A percentile compares a stretch with the other conserved stretches of the same genome.
Conservation (phyloP, 2,113 vertebrate species). For the Corythoichthys haematopterus region DNA sequence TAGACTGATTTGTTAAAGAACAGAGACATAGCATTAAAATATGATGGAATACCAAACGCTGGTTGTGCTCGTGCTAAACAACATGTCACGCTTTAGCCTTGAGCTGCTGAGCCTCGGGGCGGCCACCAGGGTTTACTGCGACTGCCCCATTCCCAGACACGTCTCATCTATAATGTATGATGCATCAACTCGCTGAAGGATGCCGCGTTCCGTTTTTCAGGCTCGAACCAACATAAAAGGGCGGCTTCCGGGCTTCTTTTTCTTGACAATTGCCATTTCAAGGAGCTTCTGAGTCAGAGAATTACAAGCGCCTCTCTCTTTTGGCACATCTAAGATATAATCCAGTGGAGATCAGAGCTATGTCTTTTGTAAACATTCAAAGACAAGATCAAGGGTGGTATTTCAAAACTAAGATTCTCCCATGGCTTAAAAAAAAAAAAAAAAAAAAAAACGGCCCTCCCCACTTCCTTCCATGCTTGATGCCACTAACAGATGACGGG, state of each 20-base stretch:
- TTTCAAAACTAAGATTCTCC: conserved; percentile 15
- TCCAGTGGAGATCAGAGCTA: conserved; percentile 12
- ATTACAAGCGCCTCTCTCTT: conserved; percentile 19
- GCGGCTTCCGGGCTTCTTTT: conserved; percentile 9
- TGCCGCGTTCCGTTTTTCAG: conserved; percentile 19
- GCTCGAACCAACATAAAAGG: not conserved
- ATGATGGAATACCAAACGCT: conserved; percentile 6
- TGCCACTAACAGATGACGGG: conserved; percentile 27
- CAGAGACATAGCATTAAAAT: not conserved
- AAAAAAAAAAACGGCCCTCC: conserved; percentile 12
- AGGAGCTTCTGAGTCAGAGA: conserved; percentile 39
- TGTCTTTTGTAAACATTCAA: conserved; percentile 11
- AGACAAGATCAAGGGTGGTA: conserved; percentile 17
- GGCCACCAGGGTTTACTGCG: conserved; percentile 30
- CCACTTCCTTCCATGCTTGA: conserved; percentile 20
- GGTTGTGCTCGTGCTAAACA: conserved; percentile 24
- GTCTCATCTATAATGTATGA: conserved; percentile 71
- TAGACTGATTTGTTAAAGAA: not conserved
- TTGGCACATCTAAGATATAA: conserved; percentile 14
- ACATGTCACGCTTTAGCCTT: conserved; percentile 27
- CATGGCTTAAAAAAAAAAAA: not conserved
- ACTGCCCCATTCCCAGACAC: conserved; percentile 53
- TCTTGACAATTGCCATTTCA: conserved; percentile 13
- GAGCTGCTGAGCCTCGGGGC: conserved; percentile 20
- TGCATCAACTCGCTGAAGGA: conserved; percentile 53